These are phyloP conservation scores for Antennarius maculatus DNA, from an alignment of 2,797 vertebrate genomes.

Conservation along the genomic window DNA sequence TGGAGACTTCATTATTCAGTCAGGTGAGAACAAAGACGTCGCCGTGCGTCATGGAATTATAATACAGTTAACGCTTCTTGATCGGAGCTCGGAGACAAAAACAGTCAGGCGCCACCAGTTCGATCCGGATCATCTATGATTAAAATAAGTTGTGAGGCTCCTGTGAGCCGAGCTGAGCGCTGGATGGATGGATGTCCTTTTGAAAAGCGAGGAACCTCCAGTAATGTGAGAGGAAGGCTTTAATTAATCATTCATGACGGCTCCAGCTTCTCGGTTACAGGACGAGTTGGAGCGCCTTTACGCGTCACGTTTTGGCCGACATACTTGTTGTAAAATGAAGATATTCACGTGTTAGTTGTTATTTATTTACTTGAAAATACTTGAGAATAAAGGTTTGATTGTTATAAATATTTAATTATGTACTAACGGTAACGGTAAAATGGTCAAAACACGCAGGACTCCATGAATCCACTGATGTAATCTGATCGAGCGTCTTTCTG, in stretches of 20 bases:
- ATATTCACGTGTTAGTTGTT: too few relatives aligned
- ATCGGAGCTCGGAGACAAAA: neutral
- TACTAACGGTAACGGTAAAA: too few relatives aligned
- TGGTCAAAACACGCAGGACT: neutral
- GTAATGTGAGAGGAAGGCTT: conserved; percentile 70
- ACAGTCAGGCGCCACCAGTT: conserved; percentile 10
- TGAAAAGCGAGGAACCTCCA: conserved; percentile 32
- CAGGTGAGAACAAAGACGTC: neutral
- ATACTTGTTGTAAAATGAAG: neutral
- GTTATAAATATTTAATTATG: too few relatives aligned
- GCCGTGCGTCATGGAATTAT: neutral
- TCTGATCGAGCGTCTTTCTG: conserved; percentile 69
- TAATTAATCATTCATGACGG: conserved; percentile 78
- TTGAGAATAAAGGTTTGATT: too few relatives aligned
- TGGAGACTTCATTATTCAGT: neutral
- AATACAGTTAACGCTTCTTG: neutral
- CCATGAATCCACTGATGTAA: conserved; percentile 46
- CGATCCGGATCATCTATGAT: conserved; percentile 29
- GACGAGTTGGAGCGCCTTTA: conserved; percentile 13
- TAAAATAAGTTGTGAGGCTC: conserved; percentile 28
- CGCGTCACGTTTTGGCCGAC: neutral
- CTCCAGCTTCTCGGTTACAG: conserved; percentile 17
- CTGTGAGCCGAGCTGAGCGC: neutral
- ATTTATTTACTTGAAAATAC: too few relatives aligned
- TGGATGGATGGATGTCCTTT: conserved; percentile 10